These are phyloP conservation scores for Protomyctophum bolini DNA, from an alignment of 2,113 vertebrate genomes.

Conservation along the genomic window DNA sequence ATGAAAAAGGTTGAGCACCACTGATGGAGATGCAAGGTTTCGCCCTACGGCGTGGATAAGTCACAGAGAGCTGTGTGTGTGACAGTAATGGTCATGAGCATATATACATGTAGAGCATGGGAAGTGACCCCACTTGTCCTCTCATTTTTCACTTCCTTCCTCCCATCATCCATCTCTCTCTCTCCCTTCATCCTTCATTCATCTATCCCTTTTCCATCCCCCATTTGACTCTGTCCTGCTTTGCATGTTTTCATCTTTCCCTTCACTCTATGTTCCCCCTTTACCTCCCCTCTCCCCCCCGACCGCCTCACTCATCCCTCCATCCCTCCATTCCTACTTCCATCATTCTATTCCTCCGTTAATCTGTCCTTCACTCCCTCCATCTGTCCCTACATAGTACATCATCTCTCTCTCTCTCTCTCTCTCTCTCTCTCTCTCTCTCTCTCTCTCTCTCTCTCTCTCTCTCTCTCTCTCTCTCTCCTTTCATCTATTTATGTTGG, in stretches of 20 bases:
- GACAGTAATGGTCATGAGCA: too few relatives aligned
- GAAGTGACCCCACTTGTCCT: conserved; percentile 18
- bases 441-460: conserved; percentile 9
- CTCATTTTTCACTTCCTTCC: conserved; percentile 24
- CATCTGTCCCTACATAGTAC: not conserved
- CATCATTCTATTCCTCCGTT: not conserved
- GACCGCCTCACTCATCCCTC: conserved; percentile 2
- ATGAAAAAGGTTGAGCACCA: too few relatives aligned
- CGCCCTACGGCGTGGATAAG: too few relatives aligned
- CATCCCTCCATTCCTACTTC: conserved; percentile 9
- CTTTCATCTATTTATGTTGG: conserved; percentile 54
- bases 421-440: not conserved
- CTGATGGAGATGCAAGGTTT: too few relatives aligned
- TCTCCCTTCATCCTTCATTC: not conserved
- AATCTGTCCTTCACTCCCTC: not conserved
- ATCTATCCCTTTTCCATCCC: conserved; percentile 28
- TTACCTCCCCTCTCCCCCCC: not conserved
- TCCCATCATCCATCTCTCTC: not conserved
- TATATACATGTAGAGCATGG: conserved; percentile 19
- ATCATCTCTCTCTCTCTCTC: too few relatives aligned
- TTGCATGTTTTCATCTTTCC: not conserved
- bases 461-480: conserved; percentile 37
- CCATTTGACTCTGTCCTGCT: conserved; percentile 4
- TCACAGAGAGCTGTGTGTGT: too few relatives aligned
- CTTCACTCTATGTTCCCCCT: not conserved